Evolutionary conservation across 2,797 vertebrate genomes (phyloP), one percentile per base, ranked within the genome.

Genomic region (Rhincodon typus): DNA sequence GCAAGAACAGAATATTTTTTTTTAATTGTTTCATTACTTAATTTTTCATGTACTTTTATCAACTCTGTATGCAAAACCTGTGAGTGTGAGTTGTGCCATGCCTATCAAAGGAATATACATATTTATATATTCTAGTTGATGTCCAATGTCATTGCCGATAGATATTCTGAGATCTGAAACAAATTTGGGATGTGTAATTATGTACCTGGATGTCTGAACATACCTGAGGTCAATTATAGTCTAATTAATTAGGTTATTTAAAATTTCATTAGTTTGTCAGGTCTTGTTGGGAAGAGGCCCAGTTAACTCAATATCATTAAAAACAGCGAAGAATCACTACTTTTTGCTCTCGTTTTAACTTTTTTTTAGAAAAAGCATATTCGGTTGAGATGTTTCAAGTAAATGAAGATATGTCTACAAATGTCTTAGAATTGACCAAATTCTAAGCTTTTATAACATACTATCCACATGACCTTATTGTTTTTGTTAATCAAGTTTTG

Each of bases 221-320:
- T 34, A 67, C 62, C 34, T 93, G 62, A 67, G n/a, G 53, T 93
- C 87, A 90, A 90, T 90, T 93, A 67, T 19, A 67, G n/a, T 7
- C 19, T 67, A 93, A 93, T 93, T 93, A 93, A 62, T 93, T 12
- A 10, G 38, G 38, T 62, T 67, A n/a, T 42, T 69, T 8, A 21
- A 93, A 93, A 38, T 69, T 69, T 67, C 90, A 93, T 93, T 93
- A 10, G n/a, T n/a, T 93, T 93, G 6, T 17, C 34, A 93, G 62
- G 62, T 93, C 62, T n/a, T 93, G 30, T 91, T 62, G 34, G 13
- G 30, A n/a, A 34, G 27, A 4, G n/a, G 19, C 66, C n/a, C n/a
- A 91, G 38, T 93, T 66, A n/a, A 42, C 15, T 15, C 8, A 25
- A 91, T n/a, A n/a, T 67, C 62, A 93, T 21, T 67, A 42, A 93